phyloP scores from a whole-genome alignment of 64 coral and sea anemone species.

The Stichodactyla helianthus region DNA sequence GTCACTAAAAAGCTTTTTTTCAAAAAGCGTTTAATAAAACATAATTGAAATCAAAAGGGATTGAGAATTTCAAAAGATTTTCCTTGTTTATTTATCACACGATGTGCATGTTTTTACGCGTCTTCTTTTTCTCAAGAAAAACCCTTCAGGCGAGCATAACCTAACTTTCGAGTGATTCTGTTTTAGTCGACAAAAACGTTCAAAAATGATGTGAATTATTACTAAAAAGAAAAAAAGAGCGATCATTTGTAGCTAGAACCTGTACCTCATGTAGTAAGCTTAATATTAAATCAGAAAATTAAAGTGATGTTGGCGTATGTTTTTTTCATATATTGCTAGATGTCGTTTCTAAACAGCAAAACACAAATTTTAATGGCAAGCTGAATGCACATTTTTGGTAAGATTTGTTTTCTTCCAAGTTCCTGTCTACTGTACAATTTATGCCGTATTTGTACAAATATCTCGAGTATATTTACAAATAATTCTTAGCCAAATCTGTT shows the following conservation, averaged over 20 bases:
- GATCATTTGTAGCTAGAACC: no score
- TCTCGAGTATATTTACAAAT: slow-evolving; percentile 1
- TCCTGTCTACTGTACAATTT: background rate
- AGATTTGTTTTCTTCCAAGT: background rate
- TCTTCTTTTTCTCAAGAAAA: background rate
- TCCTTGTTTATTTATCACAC: background rate
- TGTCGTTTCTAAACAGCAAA: background rate
- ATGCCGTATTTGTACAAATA: background rate
- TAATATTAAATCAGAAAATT: no score
- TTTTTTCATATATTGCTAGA: background rate
- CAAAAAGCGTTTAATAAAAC: background rate
- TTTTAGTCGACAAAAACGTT: no score
- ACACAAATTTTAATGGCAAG: background rate
- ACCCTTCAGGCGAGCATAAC: no score
- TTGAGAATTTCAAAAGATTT: background rate
- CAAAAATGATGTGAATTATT: no score
- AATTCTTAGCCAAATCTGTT: background rate
- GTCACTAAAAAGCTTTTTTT: slow-evolving; percentile 4
- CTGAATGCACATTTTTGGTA: background rate
- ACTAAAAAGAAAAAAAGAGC: no score
- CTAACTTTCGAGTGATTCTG: no score
- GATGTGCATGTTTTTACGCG: background rate
- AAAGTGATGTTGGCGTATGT: no score
- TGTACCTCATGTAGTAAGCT: no score
- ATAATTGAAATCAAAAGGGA: background rate